Evolutionary conservation across 2,113 vertebrate species (phyloP).

Genomic region (Carlito syrichta): DNA sequence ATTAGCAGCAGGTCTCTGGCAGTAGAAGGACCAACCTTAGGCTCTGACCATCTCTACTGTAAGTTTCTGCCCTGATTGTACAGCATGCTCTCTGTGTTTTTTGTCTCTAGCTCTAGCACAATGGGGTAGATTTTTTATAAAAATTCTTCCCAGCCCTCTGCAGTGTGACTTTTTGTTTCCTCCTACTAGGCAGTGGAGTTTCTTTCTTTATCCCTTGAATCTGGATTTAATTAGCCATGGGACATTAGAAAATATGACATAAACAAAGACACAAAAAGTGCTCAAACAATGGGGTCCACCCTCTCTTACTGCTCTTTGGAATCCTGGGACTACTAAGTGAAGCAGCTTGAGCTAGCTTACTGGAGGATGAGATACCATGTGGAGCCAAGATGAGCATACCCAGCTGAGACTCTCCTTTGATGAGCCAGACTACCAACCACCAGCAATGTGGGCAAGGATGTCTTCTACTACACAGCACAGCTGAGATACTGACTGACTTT

Average conservation of each 20-base stretch:
- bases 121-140: not conserved
- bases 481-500: not conserved
- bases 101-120: not conserved
- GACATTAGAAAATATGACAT: not conserved
- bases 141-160: not conserved
- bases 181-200: too few species aligned
- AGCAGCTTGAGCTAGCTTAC: not conserved
- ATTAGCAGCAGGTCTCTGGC: not conserved
- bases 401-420: not conserved
- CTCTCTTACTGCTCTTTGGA: not conserved
- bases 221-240: not conserved
- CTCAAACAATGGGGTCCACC: too few species aligned
- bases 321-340: not conserved
- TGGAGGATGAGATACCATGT: not conserved
- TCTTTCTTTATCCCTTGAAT: not conserved
- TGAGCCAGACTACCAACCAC: not conserved
- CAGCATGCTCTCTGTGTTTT: not conserved
- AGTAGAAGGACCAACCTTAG: not conserved
- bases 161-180: not conserved
- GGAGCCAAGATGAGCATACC: not conserved
- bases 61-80: not conserved
- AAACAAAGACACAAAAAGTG: not conserved
- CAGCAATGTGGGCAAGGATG: not conserved
- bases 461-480: not conserved
- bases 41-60: not conserved